Evolutionary conservation across 2,888 invertebrate species (phyloP).

Genomic region (Pristionchus arcanus): DNA sequence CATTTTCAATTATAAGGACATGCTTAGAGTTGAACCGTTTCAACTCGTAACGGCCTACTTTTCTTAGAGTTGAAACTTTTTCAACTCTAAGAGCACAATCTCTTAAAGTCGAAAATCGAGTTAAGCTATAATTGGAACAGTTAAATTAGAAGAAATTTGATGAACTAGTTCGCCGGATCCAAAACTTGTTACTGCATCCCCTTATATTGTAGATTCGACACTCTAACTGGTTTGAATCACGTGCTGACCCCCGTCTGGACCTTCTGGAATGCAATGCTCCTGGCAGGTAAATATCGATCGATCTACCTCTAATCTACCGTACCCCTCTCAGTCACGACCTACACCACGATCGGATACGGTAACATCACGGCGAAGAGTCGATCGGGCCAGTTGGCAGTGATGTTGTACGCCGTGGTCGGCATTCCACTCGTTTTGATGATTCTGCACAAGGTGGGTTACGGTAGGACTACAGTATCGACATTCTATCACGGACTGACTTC

Average conservation of each 20-base stretch:
- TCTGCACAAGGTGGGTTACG: constrained; percentile 69
- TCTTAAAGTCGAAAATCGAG: no score
- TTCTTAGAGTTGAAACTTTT: no score
- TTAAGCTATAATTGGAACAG: no score
- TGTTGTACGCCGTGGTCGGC: constrained; percentile 78
- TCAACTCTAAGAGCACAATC: no score
- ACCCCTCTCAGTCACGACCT: constrained; percentile 72
- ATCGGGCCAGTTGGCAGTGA: constrained; percentile 76
- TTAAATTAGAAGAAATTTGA: no score
- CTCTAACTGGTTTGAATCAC: constrained; percentile 71
- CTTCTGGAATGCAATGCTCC: constrained; percentile 78
- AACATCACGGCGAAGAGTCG: constrained; percentile 77
- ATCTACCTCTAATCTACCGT: not conserved
- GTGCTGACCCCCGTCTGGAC: constrained; percentile 77
- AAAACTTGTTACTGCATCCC: no score
- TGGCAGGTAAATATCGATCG: constrained; percentile 67
- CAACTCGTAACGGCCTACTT: no score
- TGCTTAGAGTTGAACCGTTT: no score
- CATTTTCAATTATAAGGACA: no score
- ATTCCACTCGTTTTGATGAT: constrained; percentile 78
- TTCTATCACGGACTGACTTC: not conserved
- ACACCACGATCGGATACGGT: constrained; percentile 78
- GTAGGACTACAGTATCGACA: not conserved
- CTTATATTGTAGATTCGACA: constrained; percentile 61
- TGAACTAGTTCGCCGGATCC: no score